A percentile compares a stretch with the other conserved stretches of the same genome.
Evolutionary conservation across 2,797 vertebrate genomes (phyloP).

Genomic region (Thalassophryne amazonica): DNA sequence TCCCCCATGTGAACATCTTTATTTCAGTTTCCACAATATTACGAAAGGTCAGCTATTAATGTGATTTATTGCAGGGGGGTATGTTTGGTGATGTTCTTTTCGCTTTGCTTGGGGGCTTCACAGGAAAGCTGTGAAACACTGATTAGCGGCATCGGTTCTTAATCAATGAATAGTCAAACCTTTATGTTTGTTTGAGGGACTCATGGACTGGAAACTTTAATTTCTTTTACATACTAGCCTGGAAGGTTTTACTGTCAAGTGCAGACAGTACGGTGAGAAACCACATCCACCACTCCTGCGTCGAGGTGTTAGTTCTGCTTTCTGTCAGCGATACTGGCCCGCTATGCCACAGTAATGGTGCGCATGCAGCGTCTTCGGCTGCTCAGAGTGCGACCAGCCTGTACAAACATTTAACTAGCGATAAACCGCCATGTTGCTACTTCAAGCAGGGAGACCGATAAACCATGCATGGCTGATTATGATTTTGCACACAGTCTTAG

Average conservation of each 20-base stretch:
- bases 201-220: background rate
- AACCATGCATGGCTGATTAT: background rate
- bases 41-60: no score
- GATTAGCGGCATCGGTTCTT: no score
- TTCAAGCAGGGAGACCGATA: background rate
- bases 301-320: constrained; percentile 3
- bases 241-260: background rate
- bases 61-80: no score
- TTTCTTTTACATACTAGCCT: background rate
- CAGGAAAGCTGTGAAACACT: no score
- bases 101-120: no score
- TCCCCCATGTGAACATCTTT: no score
- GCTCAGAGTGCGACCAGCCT: background rate
- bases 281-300: background rate
- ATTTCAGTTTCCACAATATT: no score
- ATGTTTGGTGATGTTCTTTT: no score
- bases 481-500: background rate
- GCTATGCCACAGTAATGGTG: background rate
- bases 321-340: background rate
- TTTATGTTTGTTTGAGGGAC: background rate
- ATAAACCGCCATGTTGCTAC: background rate
- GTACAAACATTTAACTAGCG: background rate
- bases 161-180: background rate
- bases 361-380: background rate
- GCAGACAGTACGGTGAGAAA: background rate